Conservation (phyloP, 1,140 invertebrate species). For the Philotrypesis tridentata region DNA sequence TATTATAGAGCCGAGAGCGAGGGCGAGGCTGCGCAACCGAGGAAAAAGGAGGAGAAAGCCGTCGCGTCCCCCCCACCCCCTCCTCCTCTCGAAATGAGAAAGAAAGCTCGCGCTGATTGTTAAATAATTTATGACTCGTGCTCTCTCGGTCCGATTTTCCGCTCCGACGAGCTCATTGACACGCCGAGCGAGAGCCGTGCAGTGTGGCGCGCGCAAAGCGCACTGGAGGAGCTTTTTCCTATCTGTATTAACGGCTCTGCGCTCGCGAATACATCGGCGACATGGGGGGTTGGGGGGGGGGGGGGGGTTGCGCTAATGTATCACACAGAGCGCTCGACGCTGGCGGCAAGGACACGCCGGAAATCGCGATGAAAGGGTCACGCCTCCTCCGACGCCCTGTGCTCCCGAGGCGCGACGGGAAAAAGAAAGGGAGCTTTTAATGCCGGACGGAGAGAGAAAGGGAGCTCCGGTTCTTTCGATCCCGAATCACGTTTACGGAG, state of each 20-base stretch:
- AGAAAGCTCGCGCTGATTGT: conserved; percentile 31
- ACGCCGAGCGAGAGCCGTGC: no score
- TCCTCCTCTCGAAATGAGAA: neutral
- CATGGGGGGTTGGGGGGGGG: neutral
- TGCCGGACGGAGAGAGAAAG: neutral
- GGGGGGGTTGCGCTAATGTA: conserved; percentile 30
- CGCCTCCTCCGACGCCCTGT: no score
- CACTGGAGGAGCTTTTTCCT: conserved; percentile 49
- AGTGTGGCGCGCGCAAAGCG: no score
- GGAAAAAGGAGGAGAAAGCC: neutral
- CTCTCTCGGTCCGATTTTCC: conserved; percentile 59
- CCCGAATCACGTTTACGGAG: conserved; percentile 45
- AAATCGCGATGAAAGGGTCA: conserved; percentile 17
- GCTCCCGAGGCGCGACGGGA: conserved; percentile 12
- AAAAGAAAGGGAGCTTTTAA: conserved; percentile 44
- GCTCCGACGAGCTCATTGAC: conserved; percentile 54
- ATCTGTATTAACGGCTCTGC: neutral
- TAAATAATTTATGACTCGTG: conserved; percentile 66
- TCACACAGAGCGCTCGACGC: no score
- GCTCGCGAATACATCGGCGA: no score
- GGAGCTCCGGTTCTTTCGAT: neutral
- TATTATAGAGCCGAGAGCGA: no score
- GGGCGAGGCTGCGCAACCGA: no score
- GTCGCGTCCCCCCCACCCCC: no score
- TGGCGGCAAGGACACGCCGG: neutral